Base-by-base conservation (phyloP, 2,888 invertebrate species). In the Mystacides longicornis region DNA sequence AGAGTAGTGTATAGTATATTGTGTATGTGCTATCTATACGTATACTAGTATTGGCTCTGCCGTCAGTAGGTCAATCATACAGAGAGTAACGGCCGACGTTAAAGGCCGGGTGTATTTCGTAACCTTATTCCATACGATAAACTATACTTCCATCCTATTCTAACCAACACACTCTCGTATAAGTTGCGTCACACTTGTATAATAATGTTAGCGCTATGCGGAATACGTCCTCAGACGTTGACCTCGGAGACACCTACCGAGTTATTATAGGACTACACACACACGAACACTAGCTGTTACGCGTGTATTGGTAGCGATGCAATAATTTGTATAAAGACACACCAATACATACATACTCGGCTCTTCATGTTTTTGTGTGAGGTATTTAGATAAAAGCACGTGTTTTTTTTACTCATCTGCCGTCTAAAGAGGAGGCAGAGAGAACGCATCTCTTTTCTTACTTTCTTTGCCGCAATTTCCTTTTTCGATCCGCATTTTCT, bases 141-240 rank as follows among this genome's bases (percentile, higher is more conserved):
- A 14, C 37, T 37, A 37, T 37, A 14, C 4, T 4, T 37, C 37
- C 37, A 16, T 37, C 37, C 37, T 37, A 7, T 16, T 37, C 37
- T 14, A 37, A 37, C 37, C 16, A 37, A 37, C 16, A 14, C 14
- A 37, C 14, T 37, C 37, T 3, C 14, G 37, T 37, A 37, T 37
- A 37, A 37, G 37, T 37, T 37, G 37, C 37, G 37, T 37, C 37
- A 37, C 14, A 37, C 37, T 37, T 37, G 4, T 37, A 37, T 37
- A 37, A 37, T 37, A 37, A n/a, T 16, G 37, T 3, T 37, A 37
- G 37, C 37, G 37, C 37, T 37, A 37, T 37, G 37, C 37, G 37
- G 37, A 37, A 37, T 37, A 37, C 37, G 37, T 37, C 37, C 37
- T n/a, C 37, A 37, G 37, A 37, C 37, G 37, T 37, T 37, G 37